These are phyloP conservation scores for Sebastes alutus DNA, from an alignment of 2,797 vertebrate genomes.

Conservation along the genomic window DNA sequence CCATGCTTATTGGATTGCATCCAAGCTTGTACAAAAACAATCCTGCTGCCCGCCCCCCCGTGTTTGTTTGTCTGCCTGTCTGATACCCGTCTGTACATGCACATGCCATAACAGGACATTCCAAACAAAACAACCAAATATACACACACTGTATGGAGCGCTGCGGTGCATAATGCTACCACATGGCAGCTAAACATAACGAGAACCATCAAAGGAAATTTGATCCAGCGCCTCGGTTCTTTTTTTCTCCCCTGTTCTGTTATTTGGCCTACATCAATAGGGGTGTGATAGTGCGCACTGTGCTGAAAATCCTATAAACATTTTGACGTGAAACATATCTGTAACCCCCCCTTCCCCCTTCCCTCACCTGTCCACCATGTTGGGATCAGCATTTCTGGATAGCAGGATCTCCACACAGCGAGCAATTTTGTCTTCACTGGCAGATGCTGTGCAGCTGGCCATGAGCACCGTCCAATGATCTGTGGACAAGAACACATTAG, in stretches of 20 bases:
- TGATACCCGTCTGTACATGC: slow-evolving; percentile 63
- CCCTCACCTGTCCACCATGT: slow-evolving; percentile 88
- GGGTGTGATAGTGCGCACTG: slow-evolving; percentile 27
- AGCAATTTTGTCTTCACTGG: slow-evolving; percentile 86
- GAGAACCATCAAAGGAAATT: slow-evolving; percentile 62
- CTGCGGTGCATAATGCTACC: slow-evolving; percentile 63
- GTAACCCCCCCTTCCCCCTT: neutral
- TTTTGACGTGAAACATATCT: slow-evolving; percentile 32
- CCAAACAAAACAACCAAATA: slow-evolving; percentile 71
- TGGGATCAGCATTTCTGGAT: slow-evolving; percentile 92
- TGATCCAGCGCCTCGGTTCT: slow-evolving; percentile 28
- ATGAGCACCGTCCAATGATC: slow-evolving; percentile 91
- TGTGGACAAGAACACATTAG: slow-evolving; percentile 55
- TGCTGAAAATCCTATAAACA: slow-evolving; percentile 37
- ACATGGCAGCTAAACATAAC: slow-evolving; percentile 66
- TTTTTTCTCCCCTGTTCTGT: slow-evolving; percentile 23
- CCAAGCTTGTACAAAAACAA: slow-evolving; percentile 28
- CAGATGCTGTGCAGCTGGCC: slow-evolving; percentile 87
- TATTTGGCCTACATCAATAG: slow-evolving; percentile 33
- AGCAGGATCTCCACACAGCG: slow-evolving; percentile 93
- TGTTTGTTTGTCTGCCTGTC: slow-evolving; percentile 73
- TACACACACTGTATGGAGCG: slow-evolving; percentile 57
- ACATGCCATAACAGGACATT: slow-evolving; percentile 80
- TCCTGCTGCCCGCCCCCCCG: slow-evolving; percentile 14
- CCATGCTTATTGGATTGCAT: neutral